Conservation (phyloP, 2,888 invertebrate genomes). For the Cremastinae sp. region DNA sequence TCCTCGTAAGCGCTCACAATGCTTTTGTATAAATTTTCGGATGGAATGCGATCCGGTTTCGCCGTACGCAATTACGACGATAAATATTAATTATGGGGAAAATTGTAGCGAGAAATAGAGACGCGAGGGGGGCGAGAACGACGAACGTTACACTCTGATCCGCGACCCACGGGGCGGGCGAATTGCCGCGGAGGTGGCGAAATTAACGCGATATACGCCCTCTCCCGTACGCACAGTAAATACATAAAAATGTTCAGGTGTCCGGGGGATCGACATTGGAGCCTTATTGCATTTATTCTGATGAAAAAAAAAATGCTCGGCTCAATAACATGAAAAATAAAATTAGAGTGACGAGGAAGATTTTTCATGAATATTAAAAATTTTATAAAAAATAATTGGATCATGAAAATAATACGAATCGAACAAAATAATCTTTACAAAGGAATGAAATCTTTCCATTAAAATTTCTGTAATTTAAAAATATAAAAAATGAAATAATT, state of each 20-base stretch:
- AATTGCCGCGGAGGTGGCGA: not conserved
- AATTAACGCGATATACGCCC: slow-evolving; percentile 5
- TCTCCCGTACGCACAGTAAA: slow-evolving; percentile 6
- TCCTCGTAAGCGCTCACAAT: not conserved
- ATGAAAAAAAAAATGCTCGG: too few relatives aligned
- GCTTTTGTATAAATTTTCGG: slow-evolving; percentile 32
- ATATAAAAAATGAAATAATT: too few relatives aligned
- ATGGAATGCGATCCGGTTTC: slow-evolving; percentile 18
- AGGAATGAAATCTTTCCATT: too few relatives aligned
- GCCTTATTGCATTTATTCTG: not conserved
- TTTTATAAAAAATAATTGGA: too few relatives aligned
- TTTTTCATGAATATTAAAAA: too few relatives aligned
- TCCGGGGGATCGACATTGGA: slow-evolving; percentile 28
- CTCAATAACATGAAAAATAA: too few relatives aligned
- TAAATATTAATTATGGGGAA: slow-evolving; percentile 59
- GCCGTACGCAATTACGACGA: slow-evolving; percentile 51
- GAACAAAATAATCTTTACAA: too few relatives aligned
- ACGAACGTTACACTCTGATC: slow-evolving; percentile 50
- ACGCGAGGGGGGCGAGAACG: slow-evolving; percentile 30
- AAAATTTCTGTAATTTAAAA: too few relatives aligned
- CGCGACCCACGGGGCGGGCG: slow-evolving; percentile 46
- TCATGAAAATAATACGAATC: too few relatives aligned
- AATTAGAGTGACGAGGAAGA: too few relatives aligned
- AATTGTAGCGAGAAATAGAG: slow-evolving; percentile 19
- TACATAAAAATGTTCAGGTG: not conserved